phyloP scores from a whole-genome alignment of 2,113 vertebrate genomes.

The Antechinus stuartii region DNA sequence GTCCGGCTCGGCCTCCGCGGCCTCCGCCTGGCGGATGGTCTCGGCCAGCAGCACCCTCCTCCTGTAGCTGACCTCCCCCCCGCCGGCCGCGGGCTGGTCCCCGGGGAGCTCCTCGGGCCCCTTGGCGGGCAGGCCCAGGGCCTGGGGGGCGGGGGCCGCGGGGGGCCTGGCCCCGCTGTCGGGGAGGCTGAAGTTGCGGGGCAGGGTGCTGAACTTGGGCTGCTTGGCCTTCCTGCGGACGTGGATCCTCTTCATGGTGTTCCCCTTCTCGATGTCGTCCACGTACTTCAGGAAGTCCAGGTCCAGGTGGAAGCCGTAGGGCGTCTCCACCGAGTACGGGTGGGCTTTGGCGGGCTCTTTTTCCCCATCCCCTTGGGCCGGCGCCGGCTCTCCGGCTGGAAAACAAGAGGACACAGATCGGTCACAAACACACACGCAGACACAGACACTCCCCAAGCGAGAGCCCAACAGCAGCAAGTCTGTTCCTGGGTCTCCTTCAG shows the following conservation, averaged over 20 bases:
- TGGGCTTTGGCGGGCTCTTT: slow-evolving; percentile 90
- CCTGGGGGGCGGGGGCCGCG: slow-evolving; percentile 79
- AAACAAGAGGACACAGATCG: slow-evolving; percentile 19
- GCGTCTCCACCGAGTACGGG: slow-evolving; percentile 97
- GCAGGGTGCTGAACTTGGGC: slow-evolving; percentile 96
- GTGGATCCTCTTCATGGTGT: slow-evolving; percentile 95
- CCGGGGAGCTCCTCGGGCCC: slow-evolving; percentile 85
- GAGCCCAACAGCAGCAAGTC: not conserved
- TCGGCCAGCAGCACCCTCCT: slow-evolving; percentile 81
- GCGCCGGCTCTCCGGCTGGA: slow-evolving; percentile 87
- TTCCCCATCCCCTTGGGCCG: slow-evolving; percentile 84
- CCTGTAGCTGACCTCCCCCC: slow-evolving; percentile 79
- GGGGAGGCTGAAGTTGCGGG: slow-evolving; percentile 96
- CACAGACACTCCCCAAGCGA: not conserved
- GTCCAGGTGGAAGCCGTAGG: slow-evolving; percentile 97
- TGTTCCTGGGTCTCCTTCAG: not conserved
- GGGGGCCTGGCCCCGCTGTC: slow-evolving; percentile 85
- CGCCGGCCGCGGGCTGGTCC: slow-evolving; percentile 68
- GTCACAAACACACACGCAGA: too few species aligned
- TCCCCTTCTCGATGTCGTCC: slow-evolving; percentile 98
- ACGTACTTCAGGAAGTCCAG: slow-evolving; percentile 99
- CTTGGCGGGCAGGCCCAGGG: slow-evolving; percentile 87
- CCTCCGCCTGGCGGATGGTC: slow-evolving; percentile 75
- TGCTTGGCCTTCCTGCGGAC: slow-evolving; percentile 94
- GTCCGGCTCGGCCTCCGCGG: slow-evolving; percentile 75